Evolutionary conservation across 2,888 invertebrate genomes (phyloP).

Genomic region (Sepioteuthis lessoniana): DNA sequence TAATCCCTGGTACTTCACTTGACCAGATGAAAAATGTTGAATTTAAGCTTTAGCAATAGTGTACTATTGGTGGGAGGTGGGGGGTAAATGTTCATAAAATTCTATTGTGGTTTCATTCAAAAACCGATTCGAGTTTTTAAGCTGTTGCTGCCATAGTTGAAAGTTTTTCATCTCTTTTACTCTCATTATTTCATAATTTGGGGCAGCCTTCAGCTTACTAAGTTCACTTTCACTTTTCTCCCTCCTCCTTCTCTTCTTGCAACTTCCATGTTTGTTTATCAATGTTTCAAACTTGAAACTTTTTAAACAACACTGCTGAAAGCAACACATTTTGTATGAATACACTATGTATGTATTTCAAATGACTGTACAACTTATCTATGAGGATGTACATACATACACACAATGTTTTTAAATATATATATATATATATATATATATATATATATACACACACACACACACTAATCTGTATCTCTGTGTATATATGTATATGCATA

Average conservation of each 20-base stretch:
- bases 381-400: not conserved
- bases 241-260: not conserved
- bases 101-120: not conserved
- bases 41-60: not conserved
- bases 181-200: not conserved
- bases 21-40: not conserved
- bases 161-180: not conserved
- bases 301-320: slow-evolving; percentile 1
- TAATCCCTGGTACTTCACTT: not conserved
- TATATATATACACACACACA: not conserved
- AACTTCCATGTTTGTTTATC: slow-evolving; percentile 16
- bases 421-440: not conserved
- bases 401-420: not conserved
- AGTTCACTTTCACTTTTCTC: not conserved
- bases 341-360: not conserved
- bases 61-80: not conserved
- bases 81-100: not conserved
- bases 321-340: not conserved
- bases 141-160: not conserved
- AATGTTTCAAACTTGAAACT: not conserved
- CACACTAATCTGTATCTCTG: not conserved
- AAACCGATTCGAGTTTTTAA: not conserved
- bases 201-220: not conserved
- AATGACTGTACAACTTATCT: not conserved
- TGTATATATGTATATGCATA: not conserved